A percentile compares a stretch with the other conserved stretches of the same genome.
Conservation (phyloP, 2,888 invertebrate species). For the Incurvaria masculella region DNA sequence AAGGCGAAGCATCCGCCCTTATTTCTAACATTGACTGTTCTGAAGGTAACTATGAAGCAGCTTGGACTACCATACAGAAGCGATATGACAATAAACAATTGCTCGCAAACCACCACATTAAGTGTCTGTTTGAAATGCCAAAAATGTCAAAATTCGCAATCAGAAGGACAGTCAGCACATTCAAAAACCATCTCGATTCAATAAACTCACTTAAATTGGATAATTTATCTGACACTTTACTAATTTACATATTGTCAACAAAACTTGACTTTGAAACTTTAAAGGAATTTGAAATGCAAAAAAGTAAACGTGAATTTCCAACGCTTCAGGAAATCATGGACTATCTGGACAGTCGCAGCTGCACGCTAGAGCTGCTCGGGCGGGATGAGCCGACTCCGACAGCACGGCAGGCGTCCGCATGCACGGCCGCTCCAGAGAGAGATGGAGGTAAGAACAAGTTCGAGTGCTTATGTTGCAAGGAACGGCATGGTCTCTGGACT, state of each 20-base stretch:
- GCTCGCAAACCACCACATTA: neutral
- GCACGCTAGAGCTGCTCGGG: neutral
- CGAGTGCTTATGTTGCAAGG: neutral
- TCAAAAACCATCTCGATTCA: neutral
- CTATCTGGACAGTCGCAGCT: neutral
- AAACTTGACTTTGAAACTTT: neutral
- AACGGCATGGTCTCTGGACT: neutral
- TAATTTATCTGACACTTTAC: neutral
- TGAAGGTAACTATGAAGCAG: neutral
- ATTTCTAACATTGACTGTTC: neutral
- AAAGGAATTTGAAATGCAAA: neutral
- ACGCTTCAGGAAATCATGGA: neutral
- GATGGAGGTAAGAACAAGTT: neutral
- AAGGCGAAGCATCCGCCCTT: neutral
- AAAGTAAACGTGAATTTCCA: neutral
- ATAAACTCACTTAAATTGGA: neutral
- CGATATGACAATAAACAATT: neutral
- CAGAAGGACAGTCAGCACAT: neutral
- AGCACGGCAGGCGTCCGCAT: neutral
- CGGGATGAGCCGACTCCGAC: neutral
- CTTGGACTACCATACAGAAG: neutral
- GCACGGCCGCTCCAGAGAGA: neutral
- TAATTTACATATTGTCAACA: neutral
- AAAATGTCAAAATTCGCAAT: neutral
- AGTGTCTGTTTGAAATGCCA: neutral